phyloP scores from a whole-genome alignment of 2,797 vertebrate species.

The Dallia pectoralis region DNA sequence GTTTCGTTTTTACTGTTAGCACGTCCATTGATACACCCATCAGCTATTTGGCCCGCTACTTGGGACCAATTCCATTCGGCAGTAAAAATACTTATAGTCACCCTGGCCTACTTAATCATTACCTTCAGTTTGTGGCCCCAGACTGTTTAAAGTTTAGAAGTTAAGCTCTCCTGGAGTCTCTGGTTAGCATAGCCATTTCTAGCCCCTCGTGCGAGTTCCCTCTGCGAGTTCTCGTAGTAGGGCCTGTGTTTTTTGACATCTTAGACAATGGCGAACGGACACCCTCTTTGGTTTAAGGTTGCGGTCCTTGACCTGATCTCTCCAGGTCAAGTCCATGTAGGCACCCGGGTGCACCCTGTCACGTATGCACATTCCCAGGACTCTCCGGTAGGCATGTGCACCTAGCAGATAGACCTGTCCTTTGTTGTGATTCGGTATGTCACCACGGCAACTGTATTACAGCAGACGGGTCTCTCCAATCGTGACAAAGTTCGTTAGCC shows the following conservation, averaged over 20 bases:
- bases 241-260: too few species aligned
- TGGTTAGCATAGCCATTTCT: background rate
- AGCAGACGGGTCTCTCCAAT: background rate
- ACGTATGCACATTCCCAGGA: background rate
- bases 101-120: too few species aligned
- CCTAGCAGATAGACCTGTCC: background rate
- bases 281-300: background rate
- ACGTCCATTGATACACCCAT: background rate
- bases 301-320: background rate
- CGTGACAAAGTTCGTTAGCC: too few species aligned
- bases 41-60: background rate
- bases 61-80: background rate
- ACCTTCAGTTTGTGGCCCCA: background rate
- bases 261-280: too few species aligned
- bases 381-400: too few species aligned
- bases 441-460: background rate
- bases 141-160: background rate
- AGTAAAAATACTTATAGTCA: background rate
- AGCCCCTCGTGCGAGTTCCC: background rate
- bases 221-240: too few species aligned
- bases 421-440: background rate
- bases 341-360: background rate
- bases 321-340: background rate
- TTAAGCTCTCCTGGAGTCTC: background rate
- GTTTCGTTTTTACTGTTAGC: background rate